phyloP scores from a whole-genome alignment of 2,113 vertebrate genomes.

The Callospermophilus lateralis region DNA sequence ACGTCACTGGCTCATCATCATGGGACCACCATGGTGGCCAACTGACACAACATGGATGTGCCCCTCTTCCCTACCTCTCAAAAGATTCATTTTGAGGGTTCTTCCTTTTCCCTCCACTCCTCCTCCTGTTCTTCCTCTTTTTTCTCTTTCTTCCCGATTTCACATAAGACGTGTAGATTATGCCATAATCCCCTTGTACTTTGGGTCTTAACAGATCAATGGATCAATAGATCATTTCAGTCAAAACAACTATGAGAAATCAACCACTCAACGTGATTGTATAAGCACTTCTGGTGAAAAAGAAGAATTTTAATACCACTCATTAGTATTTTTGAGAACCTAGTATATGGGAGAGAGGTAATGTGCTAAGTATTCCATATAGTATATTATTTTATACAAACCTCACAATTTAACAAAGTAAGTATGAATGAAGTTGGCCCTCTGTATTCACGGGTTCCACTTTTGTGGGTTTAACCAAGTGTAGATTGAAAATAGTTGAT shows the following conservation, averaged over 20 bases:
- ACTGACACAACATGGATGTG: too few species aligned
- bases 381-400: not conserved
- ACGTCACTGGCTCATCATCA: not conserved
- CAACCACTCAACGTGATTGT: not conserved
- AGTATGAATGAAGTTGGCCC: not conserved
- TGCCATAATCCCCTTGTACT: not conserved
- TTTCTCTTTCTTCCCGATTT: not conserved
- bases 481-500: not conserved
- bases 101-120: not conserved
- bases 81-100: not conserved
- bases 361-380: not conserved
- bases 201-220: not conserved
- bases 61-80: not conserved
- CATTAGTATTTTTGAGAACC: not conserved
- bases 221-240: not conserved
- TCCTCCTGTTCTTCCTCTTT: not conserved
- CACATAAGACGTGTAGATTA: not conserved
- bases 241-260: conserved; percentile 2
- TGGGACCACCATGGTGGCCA: not conserved
- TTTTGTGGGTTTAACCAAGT: not conserved
- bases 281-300: not conserved
- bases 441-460: not conserved
- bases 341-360: not conserved
- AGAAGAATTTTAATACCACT: not conserved
- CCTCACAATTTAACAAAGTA: not conserved